Percentiles rank a stretch among this genome's conserved stretches.
phyloP scores from a whole-genome alignment of 2,113 vertebrate species.

The Laterallus jamaicensis region DNA sequence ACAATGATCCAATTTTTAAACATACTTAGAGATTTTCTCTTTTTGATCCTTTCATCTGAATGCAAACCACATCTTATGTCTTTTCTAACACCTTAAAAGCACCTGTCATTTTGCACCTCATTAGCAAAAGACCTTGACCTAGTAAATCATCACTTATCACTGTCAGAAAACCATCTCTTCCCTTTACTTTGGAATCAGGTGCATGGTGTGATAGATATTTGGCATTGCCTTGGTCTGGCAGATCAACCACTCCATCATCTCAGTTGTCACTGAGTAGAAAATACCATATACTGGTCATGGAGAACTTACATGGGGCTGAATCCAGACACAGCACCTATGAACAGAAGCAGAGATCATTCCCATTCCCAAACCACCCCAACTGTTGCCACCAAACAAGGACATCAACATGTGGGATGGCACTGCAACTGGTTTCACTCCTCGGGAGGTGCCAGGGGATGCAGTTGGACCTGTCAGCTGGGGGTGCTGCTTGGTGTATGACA shows the following conservation, averaged over 20 bases:
- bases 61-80: background rate
- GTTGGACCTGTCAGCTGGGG: fast-evolving
- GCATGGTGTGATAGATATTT: background rate
- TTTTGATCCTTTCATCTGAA: background rate
- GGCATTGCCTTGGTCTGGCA: background rate
- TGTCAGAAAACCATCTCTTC: background rate
- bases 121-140: background rate
- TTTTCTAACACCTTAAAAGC: background rate
- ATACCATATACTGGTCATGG: fast-evolving
- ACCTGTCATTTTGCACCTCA: background rate
- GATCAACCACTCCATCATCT: background rate
- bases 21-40: background rate
- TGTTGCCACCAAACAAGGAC: background rate
- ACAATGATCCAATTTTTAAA: background rate
- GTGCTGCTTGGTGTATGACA: background rate
- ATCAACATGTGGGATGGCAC: background rate
- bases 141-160: background rate
- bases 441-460: fast-evolving
- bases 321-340: fast-evolving
- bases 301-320: background rate
- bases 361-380: background rate
- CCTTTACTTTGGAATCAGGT: background rate
- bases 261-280: background rate
- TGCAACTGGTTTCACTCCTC: background rate
- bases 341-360: background rate